Base-by-base conservation (phyloP, 2,113 vertebrate genomes). In the Tinamus guttatus region DNA sequence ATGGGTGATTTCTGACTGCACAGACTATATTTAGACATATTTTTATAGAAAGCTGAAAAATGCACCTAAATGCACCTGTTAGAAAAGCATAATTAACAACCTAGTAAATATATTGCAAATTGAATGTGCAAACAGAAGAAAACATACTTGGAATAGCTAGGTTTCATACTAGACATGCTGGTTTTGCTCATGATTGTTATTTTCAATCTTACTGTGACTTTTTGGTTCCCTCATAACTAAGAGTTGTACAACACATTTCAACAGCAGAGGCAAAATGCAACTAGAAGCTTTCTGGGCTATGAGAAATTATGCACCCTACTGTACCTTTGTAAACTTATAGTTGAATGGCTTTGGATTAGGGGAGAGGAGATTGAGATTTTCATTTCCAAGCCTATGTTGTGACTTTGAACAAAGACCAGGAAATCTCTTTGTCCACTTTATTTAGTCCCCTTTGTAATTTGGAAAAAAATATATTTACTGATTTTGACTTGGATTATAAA, bases 21-120 rank as follows among this genome's bases (percentile, higher is more conserved):
- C 51, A 81, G 82, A 60, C 38, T 88, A 16, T 67, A 34, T 90
- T 93, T 86, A 47, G 85, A 75, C 18, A 36, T 30, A 25, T 34
- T 52, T 95, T 89, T 76, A 62, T n/a, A 81, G 65, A 47, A 92
- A 88, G 20, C 49, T 51, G 74, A 52, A 80, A 95, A 93, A 95
- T 18, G 38, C 10, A 76, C 62, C 73, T 92, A 94, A 93, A 95
- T 18, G 34, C 9, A 76, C 65, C 73, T 90, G 70, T 79, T 90
- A 85, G 80, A 79, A 81, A 92, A 92, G 28, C 43, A 19, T 45
- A 79, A 85, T 86, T 90, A 77, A 54, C 65, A 88, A 74, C 64
- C 74, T 68, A 5, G 19, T 68, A 95, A 91, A 89, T 90, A 60
- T 36, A 78, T 77, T 84, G 28, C 36, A 67, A 87, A 69, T 45